Conservation (phyloP, 1,140 invertebrate species). For the Drosophila mayri region DNA sequence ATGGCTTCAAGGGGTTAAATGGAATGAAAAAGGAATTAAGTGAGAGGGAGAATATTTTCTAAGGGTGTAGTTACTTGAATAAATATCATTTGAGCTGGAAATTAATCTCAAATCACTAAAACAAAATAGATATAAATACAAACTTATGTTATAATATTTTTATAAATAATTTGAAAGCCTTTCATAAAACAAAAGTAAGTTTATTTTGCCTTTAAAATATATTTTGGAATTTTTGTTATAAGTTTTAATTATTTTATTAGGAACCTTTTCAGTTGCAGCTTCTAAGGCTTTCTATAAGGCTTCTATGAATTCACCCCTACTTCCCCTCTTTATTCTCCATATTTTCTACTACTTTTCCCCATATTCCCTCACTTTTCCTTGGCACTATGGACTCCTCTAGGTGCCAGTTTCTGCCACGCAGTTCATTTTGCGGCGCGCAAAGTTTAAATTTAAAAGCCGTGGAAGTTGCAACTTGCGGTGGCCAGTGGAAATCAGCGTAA, state of each 20-base stretch:
- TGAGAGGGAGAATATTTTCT: not conserved
- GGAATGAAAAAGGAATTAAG: not conserved
- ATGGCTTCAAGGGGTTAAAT: slow-evolving; percentile 6
- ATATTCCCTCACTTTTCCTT: not conserved
- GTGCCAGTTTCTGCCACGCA: slow-evolving; percentile 19
- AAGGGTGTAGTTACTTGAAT: no score
- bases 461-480: slow-evolving; percentile 46
- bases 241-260: no score
- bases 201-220: not conserved
- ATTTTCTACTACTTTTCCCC: not conserved
- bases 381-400: not conserved
- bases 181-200: no score
- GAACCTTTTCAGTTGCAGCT: not conserved
- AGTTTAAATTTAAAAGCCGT: slow-evolving; percentile 40
- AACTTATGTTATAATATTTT: no score
- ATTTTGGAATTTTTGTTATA: no score
- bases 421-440: slow-evolving; percentile 33
- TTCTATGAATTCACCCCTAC: not conserved
- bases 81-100: not conserved
- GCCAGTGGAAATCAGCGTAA: slow-evolving; percentile 43
- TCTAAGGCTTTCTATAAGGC: not conserved
- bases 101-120: no score
- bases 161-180: no score
- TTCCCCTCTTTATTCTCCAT: no score
- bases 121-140: no score